phyloP scores from a whole-genome alignment of 2,113 vertebrate species.

The Periophthalmodon schlosseri region DNA sequence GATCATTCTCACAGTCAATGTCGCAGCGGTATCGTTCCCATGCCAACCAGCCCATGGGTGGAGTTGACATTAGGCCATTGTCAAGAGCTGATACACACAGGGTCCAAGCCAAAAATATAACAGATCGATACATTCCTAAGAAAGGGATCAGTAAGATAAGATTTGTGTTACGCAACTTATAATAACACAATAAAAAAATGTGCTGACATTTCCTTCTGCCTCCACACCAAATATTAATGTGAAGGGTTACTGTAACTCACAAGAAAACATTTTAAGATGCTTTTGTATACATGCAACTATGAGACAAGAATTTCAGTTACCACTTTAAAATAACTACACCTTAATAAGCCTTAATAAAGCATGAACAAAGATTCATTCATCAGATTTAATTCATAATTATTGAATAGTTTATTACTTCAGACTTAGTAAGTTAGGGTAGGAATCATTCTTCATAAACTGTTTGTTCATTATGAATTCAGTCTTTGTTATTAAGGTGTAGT shows the following conservation, averaged over 20 bases:
- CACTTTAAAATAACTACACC: too few species aligned
- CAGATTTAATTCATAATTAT: too few species aligned
- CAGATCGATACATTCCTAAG: slow-evolving; percentile 48
- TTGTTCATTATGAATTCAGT: too few species aligned
- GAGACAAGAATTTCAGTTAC: not conserved
- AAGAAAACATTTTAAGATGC: too few species aligned
- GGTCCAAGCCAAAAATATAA: slow-evolving; percentile 45
- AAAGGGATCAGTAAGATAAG: not conserved
- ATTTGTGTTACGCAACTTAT: not conserved
- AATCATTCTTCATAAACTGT: too few species aligned
- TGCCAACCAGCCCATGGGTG: slow-evolving; percentile 95
- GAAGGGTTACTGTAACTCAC: not conserved
- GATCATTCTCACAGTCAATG: slow-evolving; percentile 82
- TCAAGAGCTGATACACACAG: slow-evolving; percentile 75
- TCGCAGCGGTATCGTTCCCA: slow-evolving; percentile 95
- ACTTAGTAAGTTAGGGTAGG: too few species aligned
- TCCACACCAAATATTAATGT: too few species aligned
- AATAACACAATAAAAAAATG: not conserved
- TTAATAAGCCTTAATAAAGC: too few species aligned
- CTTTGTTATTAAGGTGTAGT: too few species aligned
- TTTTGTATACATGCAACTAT: not conserved
- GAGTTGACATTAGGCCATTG: slow-evolving; percentile 86
- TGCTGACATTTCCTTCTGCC: too few species aligned
- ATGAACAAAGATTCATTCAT: too few species aligned
- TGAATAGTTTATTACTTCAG: too few species aligned